Conservation (phyloP, 2,113 vertebrate genomes). For the Ageneiosus marmoratus region DNA sequence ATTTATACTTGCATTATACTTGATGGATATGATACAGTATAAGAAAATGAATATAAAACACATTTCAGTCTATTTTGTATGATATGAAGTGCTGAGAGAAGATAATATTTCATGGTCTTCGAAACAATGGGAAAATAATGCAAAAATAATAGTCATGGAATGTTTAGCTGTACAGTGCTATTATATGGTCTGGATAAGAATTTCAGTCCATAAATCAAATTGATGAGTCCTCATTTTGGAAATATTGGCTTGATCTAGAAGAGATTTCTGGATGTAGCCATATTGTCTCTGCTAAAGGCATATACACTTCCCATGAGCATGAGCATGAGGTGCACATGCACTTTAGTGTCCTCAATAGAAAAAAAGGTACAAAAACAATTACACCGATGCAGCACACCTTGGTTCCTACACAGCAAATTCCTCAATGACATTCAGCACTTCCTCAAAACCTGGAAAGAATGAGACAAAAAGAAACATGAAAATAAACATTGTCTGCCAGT, state of each 20-base stretch:
- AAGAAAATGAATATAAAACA: slow-evolving; percentile 29
- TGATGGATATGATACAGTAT: slow-evolving; percentile 19
- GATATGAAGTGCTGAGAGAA: slow-evolving; percentile 69
- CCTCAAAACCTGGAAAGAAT: slow-evolving; percentile 21
- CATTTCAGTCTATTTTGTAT: slow-evolving; percentile 50
- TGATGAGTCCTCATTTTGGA: slow-evolving; percentile 60
- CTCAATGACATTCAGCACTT: slow-evolving; percentile 35
- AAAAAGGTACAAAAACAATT: slow-evolving; percentile 41
- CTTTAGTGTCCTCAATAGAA: slow-evolving; percentile 33
- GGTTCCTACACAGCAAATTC: slow-evolving; percentile 55
- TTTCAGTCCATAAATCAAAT: slow-evolving; percentile 65
- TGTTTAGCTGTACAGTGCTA: slow-evolving; percentile 63
- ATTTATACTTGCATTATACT: not conserved
- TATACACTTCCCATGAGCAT: not conserved
- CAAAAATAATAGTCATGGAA: slow-evolving; percentile 73
- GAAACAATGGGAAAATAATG: slow-evolving; percentile 73
- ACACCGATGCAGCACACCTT: slow-evolving; percentile 48
- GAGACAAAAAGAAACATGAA: slow-evolving; percentile 53
- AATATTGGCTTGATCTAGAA: slow-evolving; percentile 55
- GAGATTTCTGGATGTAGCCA: slow-evolving; percentile 50
- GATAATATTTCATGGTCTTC: slow-evolving; percentile 62
- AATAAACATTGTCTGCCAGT: slow-evolving; percentile 66
- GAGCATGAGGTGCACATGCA: slow-evolving; percentile 18
- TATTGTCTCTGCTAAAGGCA: slow-evolving; percentile 43
- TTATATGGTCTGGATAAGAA: slow-evolving; percentile 70